Evolutionary conservation across 2,888 invertebrate species (phyloP).

Genomic region (Leptura quadrifasciata): DNA sequence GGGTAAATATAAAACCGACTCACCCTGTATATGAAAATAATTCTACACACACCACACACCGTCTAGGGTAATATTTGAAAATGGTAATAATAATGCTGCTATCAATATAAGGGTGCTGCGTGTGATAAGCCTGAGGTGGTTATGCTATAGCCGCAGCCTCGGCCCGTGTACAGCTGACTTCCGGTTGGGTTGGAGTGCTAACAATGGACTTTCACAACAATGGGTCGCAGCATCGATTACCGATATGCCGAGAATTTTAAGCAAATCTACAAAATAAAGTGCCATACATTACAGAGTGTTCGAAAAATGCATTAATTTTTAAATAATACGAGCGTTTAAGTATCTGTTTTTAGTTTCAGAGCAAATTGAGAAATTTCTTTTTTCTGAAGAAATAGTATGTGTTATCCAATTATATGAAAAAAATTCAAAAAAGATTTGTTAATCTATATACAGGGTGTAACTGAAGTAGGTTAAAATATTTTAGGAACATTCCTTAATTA

Average conservation of each 20-base stretch:
- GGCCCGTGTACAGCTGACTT: slow-evolving; percentile 63
- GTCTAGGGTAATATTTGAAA: slow-evolving; percentile 9
- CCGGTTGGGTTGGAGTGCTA: slow-evolving; percentile 67
- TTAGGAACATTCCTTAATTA: no score
- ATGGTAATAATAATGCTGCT: slow-evolving; percentile 40
- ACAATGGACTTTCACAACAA: slow-evolving; percentile 69
- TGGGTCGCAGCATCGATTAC: slow-evolving; percentile 68
- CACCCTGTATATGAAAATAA: slow-evolving; percentile 5
- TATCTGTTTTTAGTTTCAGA: no score
- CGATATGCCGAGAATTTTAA: slow-evolving; percentile 66
- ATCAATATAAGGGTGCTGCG: slow-evolving; percentile 38
- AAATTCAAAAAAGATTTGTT: no score
- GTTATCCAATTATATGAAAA: no score
- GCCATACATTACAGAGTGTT: no score
- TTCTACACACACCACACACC: not conserved
- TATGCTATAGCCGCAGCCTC: slow-evolving; percentile 34
- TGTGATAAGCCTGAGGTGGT: slow-evolving; percentile 44
- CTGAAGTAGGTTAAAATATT: no score
- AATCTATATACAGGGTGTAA: no score
- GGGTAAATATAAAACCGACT: not conserved
- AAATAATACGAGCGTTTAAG: no score
- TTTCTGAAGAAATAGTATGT: no score
- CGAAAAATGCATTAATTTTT: no score
- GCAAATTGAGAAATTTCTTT: no score
- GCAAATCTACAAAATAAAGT: slow-evolving; percentile 41